Percentiles rank a stretch among this genome's conserved stretches.
Evolutionary conservation across 1,140 invertebrate genomes (phyloP).

Genomic region (Heliconius hewitsoni): DNA sequence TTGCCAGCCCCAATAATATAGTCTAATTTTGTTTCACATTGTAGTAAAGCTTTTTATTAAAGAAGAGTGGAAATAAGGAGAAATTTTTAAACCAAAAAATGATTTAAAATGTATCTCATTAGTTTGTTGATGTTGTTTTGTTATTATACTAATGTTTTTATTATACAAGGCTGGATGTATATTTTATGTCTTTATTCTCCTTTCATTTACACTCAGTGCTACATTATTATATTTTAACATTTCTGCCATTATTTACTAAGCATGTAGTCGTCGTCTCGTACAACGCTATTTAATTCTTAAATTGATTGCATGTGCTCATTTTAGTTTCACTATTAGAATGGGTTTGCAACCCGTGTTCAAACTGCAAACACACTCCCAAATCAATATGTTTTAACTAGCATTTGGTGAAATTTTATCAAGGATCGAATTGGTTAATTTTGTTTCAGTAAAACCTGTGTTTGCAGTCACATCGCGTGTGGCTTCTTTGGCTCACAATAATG

Average conservation of each 20-base stretch:
- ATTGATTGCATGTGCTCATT: neutral
- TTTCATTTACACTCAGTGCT: neutral
- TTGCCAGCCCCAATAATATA: constrained; percentile 49
- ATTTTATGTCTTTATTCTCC: neutral
- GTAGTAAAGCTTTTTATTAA: neutral
- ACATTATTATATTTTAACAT: neutral
- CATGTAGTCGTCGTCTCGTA: constrained; percentile 4
- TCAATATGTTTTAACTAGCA: neutral
- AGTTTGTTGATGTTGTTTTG: too few species aligned
- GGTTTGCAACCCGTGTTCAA: constrained; percentile 64
- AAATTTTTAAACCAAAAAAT: neutral
- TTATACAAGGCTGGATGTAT: too few species aligned
- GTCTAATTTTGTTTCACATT: constrained; percentile 16
- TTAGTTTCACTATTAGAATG: constrained; percentile 15
- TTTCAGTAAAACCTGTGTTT: constrained; percentile 56
- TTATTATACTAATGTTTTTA: too few species aligned
- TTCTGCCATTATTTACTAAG: neutral
- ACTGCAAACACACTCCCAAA: constrained; percentile 70
- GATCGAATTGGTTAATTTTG: constrained; percentile 8
- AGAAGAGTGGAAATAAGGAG: neutral
- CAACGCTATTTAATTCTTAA: neutral
- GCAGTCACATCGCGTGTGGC: constrained; percentile 71
- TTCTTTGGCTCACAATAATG: constrained; percentile 1
- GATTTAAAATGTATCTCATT: too few species aligned
- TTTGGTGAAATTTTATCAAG: neutral